These are phyloP conservation scores for Agelaius phoeniceus DNA, from an alignment of 2,113 vertebrate species.

Conservation along the genomic window DNA sequence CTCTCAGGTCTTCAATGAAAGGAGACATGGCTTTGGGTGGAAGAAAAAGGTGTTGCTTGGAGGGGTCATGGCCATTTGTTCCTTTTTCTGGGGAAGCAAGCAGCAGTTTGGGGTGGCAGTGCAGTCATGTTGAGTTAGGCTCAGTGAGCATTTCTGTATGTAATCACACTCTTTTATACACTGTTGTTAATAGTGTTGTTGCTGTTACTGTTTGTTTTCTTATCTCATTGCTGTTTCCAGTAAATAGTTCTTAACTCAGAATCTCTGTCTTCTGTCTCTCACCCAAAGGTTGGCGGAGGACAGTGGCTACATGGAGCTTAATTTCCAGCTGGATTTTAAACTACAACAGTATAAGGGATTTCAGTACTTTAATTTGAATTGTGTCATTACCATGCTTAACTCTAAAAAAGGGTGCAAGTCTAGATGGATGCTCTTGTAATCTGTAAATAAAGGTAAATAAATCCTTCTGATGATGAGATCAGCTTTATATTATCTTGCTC, in stretches of 20 bases:
- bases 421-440: neutral
- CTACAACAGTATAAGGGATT: neutral
- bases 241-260: neutral
- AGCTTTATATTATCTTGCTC: neutral
- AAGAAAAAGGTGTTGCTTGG: neutral
- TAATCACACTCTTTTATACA: neutral
- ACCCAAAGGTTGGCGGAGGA: neutral
- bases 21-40: neutral
- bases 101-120: neutral
- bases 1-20: neutral
- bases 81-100: neutral
- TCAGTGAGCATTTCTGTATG: neutral
- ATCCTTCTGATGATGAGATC: neutral
- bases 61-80: neutral
- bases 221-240: neutral
- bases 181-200: neutral
- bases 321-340: neutral
- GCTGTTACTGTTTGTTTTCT: neutral
- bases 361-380: neutral
- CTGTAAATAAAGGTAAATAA: neutral
- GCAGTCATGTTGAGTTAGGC: rapidly evolving
- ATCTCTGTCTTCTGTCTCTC: neutral
- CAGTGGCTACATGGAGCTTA: too few relatives aligned
- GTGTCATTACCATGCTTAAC: neutral
- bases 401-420: neutral